Base-by-base conservation (phyloP, 2,888 invertebrate genomes). In the Ormyrus rosae region DNA sequence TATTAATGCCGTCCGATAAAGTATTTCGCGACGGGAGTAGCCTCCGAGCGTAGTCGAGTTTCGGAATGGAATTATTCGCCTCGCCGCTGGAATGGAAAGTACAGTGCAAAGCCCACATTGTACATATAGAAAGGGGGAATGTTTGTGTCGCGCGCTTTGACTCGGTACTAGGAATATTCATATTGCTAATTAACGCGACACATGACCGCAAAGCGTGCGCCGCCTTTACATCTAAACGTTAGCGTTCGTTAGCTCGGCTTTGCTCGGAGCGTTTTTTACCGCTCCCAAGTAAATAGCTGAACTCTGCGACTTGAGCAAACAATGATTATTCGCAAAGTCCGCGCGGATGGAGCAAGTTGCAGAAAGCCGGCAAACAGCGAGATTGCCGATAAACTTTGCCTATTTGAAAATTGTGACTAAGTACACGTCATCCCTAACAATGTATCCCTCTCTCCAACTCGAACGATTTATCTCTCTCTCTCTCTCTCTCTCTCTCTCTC, bases 371-470 rank as follows among this genome's bases (percentile, higher is more conserved):
- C 46, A 61, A 63, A 72, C 63, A 53, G 34, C 55, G 55, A 19
- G 46, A 73, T 75, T 19, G 45, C 61, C 67, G 53, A 77, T 77
- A 64, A 78, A 78, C 71, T 78, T 78, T 78, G 48, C 70, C 75
- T 80, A 80, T 76, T 80, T 65, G 71, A 67, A 75, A 76, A 80
- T 75, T 71, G 71, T 76, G 71, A 71, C 80, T 71, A 80, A 80
- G 80, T 73, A 69, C 78, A 58, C 67, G 78, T 77, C 77, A 81
- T 81, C 77, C 64, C 76, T 64, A 73, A 73, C 81, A 77, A 69
- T 81, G 73, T 77, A 61, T 63, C 72, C 69, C 63, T 58, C 7
- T 45, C 67, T 51, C n/a, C 64, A 80, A 80, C 80, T 80, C 75
- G 13, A 63, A 69, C 77, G 51, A 81, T 81, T 81, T 81, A 77